A percentile compares a stretch with the other conserved stretches of the same genome.
phyloP scores from a whole-genome alignment of 2,797 vertebrate species.

The Sebastes oblongus region DNA sequence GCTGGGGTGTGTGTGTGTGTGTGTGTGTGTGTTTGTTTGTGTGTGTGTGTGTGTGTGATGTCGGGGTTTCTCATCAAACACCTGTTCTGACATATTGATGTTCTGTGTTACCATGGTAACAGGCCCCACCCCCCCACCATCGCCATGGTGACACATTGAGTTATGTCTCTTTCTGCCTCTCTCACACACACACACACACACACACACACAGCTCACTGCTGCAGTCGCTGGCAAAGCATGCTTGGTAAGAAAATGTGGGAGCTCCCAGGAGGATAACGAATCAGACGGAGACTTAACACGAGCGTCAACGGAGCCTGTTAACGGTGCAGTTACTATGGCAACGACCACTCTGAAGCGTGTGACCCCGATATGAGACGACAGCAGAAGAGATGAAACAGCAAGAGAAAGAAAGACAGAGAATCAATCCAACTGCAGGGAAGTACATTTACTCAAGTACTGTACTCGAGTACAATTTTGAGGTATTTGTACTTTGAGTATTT shows the following conservation, averaged over 20 bases:
- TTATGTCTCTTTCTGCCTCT: conserved; percentile 8
- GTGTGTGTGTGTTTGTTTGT: neutral
- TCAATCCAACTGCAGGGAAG: neutral
- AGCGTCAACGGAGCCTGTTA: neutral
- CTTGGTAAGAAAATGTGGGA: conserved; percentile 28
- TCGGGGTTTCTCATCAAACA: conserved; percentile 20
- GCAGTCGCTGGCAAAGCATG: conserved; percentile 43
- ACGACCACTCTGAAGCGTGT: neutral
- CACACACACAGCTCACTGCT: neutral
- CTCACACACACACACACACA: neutral
- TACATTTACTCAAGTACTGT: neutral
- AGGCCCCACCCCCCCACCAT: conserved; percentile 8
- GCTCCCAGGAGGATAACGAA: conserved; percentile 13
- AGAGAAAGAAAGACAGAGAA: neutral
- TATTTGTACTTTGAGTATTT: neutral
- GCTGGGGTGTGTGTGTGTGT: conserved; percentile 12
- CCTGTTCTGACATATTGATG: conserved; percentile 31
- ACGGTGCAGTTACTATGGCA: conserved; percentile 33
- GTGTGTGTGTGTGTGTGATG: neutral
- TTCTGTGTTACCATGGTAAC: conserved; percentile 27
- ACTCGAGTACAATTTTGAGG: no score
- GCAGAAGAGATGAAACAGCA: neutral
- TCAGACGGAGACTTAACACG: conserved; percentile 3
- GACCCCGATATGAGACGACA: conserved; percentile 36
- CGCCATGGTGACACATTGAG: conserved; percentile 24